Evolutionary conservation across 2,797 vertebrate species (phyloP).

Genomic region (Alosa sapidissima): DNA sequence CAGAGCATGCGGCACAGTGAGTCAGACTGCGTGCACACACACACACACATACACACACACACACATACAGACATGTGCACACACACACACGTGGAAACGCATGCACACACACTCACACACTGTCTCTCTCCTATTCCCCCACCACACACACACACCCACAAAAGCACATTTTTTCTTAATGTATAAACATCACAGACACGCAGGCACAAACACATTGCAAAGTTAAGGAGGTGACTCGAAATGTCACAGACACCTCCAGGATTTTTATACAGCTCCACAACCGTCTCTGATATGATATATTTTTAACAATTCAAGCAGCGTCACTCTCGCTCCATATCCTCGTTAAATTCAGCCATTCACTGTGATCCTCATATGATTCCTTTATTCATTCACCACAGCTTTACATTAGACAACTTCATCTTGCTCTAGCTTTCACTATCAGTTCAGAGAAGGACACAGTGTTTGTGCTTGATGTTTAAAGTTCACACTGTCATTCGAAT

Average conservation of each 20-base stretch:
- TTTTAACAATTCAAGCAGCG: constrained; percentile 58
- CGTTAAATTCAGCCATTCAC: constrained; percentile 3
- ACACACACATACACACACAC: constrained; percentile 32
- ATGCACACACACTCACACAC: no score
- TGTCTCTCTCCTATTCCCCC: background rate
- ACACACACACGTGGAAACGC: background rate
- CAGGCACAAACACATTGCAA: background rate
- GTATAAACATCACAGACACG: background rate
- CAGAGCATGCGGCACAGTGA: constrained; percentile 41
- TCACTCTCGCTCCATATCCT: constrained; percentile 20
- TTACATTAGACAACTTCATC: background rate
- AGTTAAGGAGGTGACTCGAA: constrained; percentile 56
- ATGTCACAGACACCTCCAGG: constrained; percentile 64
- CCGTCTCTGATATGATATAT: constrained; percentile 54
- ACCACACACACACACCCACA: background rate
- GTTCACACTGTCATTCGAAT: constrained; percentile 11
- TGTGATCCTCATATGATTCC: background rate
- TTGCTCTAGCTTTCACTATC: background rate
- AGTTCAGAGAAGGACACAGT: background rate
- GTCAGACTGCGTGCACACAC: constrained; percentile 28
- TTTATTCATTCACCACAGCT: background rate
- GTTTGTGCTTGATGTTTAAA: background rate
- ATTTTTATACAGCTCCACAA: constrained; percentile 48
- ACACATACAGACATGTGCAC: background rate
- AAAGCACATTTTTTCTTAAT: background rate